Evolutionary conservation across 1,140 invertebrate genomes (phyloP).

Genomic region (Lordiphosa mommai): DNA sequence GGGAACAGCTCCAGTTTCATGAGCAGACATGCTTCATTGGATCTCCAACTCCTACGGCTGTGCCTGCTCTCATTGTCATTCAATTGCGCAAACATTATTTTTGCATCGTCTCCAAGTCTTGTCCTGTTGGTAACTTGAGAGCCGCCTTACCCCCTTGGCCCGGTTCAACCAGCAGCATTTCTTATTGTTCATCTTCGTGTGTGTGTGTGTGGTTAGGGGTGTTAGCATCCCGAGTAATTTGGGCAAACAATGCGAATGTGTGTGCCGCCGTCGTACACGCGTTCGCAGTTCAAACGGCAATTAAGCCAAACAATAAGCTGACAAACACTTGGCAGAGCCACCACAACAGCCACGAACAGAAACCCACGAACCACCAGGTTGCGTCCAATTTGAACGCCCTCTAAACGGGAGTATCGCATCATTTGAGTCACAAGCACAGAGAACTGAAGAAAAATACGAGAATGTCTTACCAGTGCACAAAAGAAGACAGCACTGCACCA

Average conservation of each 20-base stretch:
- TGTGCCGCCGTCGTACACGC: slow-evolving; percentile 25
- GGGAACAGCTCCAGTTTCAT: slow-evolving; percentile 63
- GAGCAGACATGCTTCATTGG: slow-evolving; percentile 68
- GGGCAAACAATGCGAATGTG: slow-evolving; percentile 48
- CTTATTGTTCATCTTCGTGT: slow-evolving; percentile 15
- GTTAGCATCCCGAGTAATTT: slow-evolving; percentile 43
- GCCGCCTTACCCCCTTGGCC: slow-evolving; percentile 46
- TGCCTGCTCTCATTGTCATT: slow-evolving; percentile 47
- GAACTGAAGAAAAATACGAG: too few species aligned
- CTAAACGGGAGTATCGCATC: too few species aligned
- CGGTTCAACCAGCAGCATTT: slow-evolving; percentile 33
- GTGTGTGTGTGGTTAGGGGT: slow-evolving; percentile 19
- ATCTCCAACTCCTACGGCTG: background rate
- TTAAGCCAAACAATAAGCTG: slow-evolving; percentile 70
- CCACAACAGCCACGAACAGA: background rate
- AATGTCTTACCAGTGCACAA: too few species aligned
- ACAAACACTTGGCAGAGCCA: slow-evolving; percentile 55
- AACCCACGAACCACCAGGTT: slow-evolving; percentile 1
- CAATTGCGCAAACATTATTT: slow-evolving; percentile 72
- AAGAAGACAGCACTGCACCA: too few species aligned
- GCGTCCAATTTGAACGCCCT: too few species aligned
- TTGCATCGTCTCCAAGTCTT: slow-evolving; percentile 20
- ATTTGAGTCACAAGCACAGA: too few species aligned
- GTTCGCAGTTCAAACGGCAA: slow-evolving; percentile 63
- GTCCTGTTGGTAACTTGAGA: slow-evolving; percentile 50